These are phyloP conservation scores for Opisthocomus hoazin DNA, from an alignment of 2,113 vertebrate species.

Conservation along the genomic window DNA sequence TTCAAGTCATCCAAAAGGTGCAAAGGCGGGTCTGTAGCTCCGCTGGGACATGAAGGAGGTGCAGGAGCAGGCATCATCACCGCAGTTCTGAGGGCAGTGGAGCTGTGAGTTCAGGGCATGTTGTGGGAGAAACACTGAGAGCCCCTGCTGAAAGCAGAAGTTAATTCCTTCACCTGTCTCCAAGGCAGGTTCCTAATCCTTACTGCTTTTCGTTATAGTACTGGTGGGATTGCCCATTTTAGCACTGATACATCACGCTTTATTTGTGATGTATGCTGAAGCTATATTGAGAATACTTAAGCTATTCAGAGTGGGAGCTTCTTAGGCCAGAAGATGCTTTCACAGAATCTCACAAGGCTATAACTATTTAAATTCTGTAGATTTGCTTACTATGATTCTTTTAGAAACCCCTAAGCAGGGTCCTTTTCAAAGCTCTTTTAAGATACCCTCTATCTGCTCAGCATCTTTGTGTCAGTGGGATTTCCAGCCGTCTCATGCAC, in stretches of 20 bases:
- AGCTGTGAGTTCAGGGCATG: neutral
- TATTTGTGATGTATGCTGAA: neutral
- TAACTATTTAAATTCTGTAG: no score
- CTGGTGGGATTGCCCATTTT: neutral
- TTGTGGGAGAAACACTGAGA: neutral
- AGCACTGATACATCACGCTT: neutral
- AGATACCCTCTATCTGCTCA: no score
- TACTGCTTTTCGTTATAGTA: neutral
- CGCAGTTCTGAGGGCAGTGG: neutral
- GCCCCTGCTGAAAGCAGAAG: neutral
- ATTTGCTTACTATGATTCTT: no score
- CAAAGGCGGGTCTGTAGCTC: neutral
- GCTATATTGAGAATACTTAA: neutral
- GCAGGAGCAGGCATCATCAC: rapidly evolving
- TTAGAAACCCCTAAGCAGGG: no score
- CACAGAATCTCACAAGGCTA: no score
- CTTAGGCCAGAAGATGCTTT: no score
- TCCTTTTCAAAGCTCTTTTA: no score
- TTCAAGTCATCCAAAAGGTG: neutral
- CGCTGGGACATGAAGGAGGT: neutral
- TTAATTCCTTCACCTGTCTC: neutral
- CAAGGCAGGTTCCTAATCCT: neutral
- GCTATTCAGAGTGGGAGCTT: neutral
- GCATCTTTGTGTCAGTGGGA: no score
- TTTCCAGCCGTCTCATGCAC: no score